Conservation (phyloP, 2,888 invertebrate genomes). For the Ptychoptera contaminata region DNA sequence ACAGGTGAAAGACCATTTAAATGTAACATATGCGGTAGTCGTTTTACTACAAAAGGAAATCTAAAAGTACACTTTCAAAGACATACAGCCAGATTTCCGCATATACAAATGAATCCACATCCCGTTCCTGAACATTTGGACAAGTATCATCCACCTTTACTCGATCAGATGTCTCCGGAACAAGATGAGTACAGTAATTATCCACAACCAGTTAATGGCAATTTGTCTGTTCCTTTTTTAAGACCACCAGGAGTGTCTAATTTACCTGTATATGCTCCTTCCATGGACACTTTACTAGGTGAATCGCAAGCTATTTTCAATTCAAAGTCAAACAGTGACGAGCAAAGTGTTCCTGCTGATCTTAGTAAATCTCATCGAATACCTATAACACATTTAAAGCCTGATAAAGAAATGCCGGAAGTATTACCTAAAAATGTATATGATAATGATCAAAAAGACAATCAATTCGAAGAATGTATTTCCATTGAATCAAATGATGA, state of each 20-base stretch:
- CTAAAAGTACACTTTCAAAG: conserved; percentile 98
- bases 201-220: conserved; percentile 14
- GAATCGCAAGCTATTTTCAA: conserved; percentile 14
- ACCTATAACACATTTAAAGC: neutral
- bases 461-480: too few relatives aligned
- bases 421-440: too few relatives aligned
- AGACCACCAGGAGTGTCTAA: too few relatives aligned
- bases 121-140: conserved; percentile 85
- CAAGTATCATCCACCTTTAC: conserved; percentile 69
- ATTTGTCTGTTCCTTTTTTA: too few relatives aligned
- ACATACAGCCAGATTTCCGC: conserved; percentile 83
- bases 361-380: too few relatives aligned
- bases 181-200: conserved; percentile 4
- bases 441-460: too few relatives aligned
- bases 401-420: too few relatives aligned
- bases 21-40: conserved; percentile 96
- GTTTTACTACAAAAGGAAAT: conserved; percentile 99
- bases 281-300: too few relatives aligned
- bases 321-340: conserved; percentile 12
- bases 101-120: conserved; percentile 83
- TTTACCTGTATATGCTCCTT: too few relatives aligned
- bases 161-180: conserved; percentile 11
- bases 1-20: conserved; percentile 96
- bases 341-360: conserved; percentile 7
- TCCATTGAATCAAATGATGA: too few relatives aligned